Evolutionary conservation across 2,113 vertebrate genomes (phyloP).

Genomic region (Solea solea): DNA sequence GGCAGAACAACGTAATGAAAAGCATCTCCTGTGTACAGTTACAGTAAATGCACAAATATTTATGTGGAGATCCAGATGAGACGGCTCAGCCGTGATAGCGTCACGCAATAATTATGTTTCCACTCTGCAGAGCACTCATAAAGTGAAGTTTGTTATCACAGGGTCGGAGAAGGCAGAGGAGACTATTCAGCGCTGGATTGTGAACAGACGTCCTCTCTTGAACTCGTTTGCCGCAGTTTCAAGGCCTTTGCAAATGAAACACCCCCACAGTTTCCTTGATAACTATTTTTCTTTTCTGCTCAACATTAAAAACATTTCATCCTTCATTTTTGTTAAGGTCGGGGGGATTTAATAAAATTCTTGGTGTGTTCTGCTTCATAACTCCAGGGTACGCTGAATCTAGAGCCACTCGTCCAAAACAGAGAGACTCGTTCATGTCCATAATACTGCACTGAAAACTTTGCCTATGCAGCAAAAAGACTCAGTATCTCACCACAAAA

Average conservation of each 20-base stretch:
- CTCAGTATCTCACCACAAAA: no score
- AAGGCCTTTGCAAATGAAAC: constrained; percentile 18
- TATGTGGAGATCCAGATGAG: background rate
- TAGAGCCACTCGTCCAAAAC: no score
- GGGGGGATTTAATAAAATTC: no score
- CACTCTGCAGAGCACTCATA: background rate
- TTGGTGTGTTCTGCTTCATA: no score
- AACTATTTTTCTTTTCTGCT: background rate
- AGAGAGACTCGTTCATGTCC: no score
- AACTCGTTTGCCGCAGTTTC: constrained; percentile 27
- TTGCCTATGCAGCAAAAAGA: no score
- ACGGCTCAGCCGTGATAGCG: constrained; percentile 23
- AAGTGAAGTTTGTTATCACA: background rate
- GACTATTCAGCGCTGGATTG: background rate
- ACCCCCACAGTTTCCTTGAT: background rate
- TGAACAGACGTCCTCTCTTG: constrained; percentile 1
- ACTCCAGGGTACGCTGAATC: no score
- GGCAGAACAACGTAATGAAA: constrained; percentile 61
- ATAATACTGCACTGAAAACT: no score
- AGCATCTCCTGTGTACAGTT: background rate
- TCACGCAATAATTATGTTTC: background rate
- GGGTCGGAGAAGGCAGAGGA: background rate
- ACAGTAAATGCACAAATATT: background rate
- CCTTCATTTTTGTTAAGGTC: no score
- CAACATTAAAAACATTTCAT: background rate